Base-by-base conservation (phyloP, 2,888 invertebrate species). In the Erynnis tages region DNA sequence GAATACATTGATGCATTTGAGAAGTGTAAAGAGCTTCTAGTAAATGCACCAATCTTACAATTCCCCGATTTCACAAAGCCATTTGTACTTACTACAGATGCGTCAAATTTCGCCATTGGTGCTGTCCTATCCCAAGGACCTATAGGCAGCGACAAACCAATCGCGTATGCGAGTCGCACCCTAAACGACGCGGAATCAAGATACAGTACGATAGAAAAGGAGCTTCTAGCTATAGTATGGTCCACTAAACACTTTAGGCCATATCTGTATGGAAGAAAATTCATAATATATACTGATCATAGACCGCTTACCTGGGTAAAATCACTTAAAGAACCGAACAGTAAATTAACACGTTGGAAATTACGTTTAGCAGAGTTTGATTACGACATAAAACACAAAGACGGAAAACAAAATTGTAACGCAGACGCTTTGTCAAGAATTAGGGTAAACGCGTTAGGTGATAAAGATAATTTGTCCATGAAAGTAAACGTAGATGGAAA, bases 71-170 rank as follows among this genome's bases (percentile, higher is more conserved):
- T 32, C 25, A 7, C 7, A 4, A 55, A 58, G 54, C 50, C 54
- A 6, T 57, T 54, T 37, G 45, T 54, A 3, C 16, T 54, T 14
- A 54, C 54, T 1, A 57, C 57, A 2, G 54, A 57, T 7, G 54
- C 57, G 10, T 49, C 54, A n/a, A 52, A 57, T 10, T 32, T 45
- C 4, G 57, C 54, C 1, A 3, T 61, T 2, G 60, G 61, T 3
- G 58, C 58, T 6, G 56, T 62, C 1, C 14, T 62, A 1, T 62
- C 57, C 0, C 62, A 60, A 40, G 59, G 62, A n/a, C 4, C 27
- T 1, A 41, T 58, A 5, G 59, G 61, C 1, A 27, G 23, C 7
- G 57, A 61, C 35, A 58, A 57, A 13, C 59, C 61, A 1, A 46
- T 61, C 25, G 55, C 59, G 5, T 61, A 49, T 13, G 57, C 59